A percentile compares a stretch with the other conserved stretches of the same genome.
Evolutionary conservation across 2,888 invertebrate species (phyloP).

Genomic region (Thereva nobilitata): DNA sequence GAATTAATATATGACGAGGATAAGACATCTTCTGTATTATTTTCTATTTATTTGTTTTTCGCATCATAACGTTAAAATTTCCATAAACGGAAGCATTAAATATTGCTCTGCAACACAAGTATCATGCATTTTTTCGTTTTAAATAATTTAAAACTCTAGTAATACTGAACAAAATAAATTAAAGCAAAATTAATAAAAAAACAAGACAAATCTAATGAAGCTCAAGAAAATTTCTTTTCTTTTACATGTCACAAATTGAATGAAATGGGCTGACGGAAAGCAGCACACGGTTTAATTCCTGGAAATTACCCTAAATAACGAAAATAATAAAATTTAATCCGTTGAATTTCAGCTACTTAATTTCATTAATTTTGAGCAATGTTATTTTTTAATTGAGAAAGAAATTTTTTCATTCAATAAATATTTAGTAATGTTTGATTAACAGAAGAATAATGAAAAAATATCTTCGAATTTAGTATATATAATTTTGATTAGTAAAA

Average conservation of each 20-base stretch:
- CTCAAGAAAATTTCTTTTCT: conserved; percentile 42
- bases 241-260: conserved; percentile 42
- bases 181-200: conserved; percentile 5
- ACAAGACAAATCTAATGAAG: conserved; percentile 40
- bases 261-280: conserved; percentile 25
- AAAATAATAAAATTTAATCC: conserved; percentile 20
- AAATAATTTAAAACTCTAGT: conserved; percentile 5
- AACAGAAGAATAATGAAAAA: too few relatives aligned
- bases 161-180: conserved; percentile 22
- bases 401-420: background rate
- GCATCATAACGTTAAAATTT: too few relatives aligned
- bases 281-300: conserved; percentile 16
- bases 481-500: too few relatives aligned
- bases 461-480: too few relatives aligned
- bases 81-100: too few relatives aligned
- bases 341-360: conserved; percentile 26
- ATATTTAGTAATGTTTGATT: too few relatives aligned
- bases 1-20: too few relatives aligned
- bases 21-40: too few relatives aligned
- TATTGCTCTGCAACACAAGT: too few relatives aligned
- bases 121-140: background rate
- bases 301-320: conserved; percentile 14
- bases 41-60: too few relatives aligned
- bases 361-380: conserved; percentile 13
- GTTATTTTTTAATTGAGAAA: background rate